A percentile compares a stretch with the other conserved stretches of the same genome.
phyloP scores from a whole-genome alignment of 2,888 invertebrate genomes.

The Myopa testacea region DNA sequence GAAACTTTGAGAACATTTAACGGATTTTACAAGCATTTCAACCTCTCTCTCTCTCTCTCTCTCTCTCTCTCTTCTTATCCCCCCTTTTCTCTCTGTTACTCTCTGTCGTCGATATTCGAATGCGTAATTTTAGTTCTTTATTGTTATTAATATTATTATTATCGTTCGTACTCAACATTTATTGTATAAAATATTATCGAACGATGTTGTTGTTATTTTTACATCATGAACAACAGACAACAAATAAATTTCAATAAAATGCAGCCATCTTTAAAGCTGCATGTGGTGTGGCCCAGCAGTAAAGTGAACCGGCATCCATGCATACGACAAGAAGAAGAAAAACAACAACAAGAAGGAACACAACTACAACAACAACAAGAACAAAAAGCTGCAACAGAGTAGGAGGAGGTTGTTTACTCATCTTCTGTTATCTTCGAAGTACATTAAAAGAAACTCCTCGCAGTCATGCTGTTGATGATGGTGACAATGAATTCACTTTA shows the following conservation, averaged over 20 bases:
- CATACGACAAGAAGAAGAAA: not conserved
- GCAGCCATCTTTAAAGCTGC: not conserved
- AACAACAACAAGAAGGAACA: not conserved
- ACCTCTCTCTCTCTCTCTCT: not conserved
- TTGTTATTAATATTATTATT: not conserved
- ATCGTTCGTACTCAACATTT: not conserved
- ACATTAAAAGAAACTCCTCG: not conserved
- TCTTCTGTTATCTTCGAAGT: not conserved
- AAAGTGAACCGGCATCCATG: no score
- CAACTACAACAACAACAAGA: not conserved
- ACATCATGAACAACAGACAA: not conserved
- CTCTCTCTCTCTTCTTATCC: no score
- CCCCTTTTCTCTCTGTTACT: not conserved
- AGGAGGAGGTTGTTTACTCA: no score
- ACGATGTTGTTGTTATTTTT: no score
- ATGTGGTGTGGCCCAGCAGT: no score
- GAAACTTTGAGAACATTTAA: no score
- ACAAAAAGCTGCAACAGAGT: not conserved
- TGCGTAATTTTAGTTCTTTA: not conserved
- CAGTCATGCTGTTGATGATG: not conserved
- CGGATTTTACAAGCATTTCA: no score
- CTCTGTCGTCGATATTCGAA: not conserved
- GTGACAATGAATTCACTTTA: not conserved
- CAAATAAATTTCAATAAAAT: constrained; percentile 5
- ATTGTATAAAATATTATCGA: not conserved